Evolutionary conservation across 35 echinoderm and acorn worm species (phyloP), one percentile per base, ranked within the genome.

Genomic region (Eucidaris tribuloides): DNA sequence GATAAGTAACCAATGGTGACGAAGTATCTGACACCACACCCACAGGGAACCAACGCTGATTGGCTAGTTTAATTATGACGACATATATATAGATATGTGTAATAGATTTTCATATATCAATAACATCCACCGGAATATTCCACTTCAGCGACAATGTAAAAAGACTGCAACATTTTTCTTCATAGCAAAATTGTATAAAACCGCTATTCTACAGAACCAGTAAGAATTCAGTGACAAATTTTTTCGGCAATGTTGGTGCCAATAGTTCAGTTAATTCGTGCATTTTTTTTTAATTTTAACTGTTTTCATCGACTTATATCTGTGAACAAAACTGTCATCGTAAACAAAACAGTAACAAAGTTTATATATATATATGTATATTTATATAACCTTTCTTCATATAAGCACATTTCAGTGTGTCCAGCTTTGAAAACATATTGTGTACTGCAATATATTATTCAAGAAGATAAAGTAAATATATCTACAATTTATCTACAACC

Each of bases 111-210:
- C n/a, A n/a, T n/a, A n/a, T n/a, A n/a, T n/a, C n/a, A n/a, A 20
- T 44, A 74, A 74, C 68, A 74, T 74, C 68, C 68, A 74, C 68
- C 29, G 41, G 25, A 74, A 33, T 25, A 42, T 33, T 74, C 41
- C 68, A 74, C 68, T 27, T 74, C 25, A 74, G 68, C 68, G 37
- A 74, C 37, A 74, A 74, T 74, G 68, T 74, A 74, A 74, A 74
- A 74, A 74, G 68, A 74, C 68, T 74, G 68, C 68, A 74, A 74
- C 68, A 41, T 74, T 20, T 74, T 44, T 74, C 68, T 74, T 74
- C 68, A 74, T 74, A 74, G 68, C 68, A 74, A 74, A 74, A 74
- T 74, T 27, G 68, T 74, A 74, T 74, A 74, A 74, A 74, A 74
- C 44, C 28, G 44, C 68, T 74, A 74, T 42, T 44, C 68, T 74